Base-by-base conservation (phyloP, 2,888 invertebrate species). In the Colletes collaris region DNA sequence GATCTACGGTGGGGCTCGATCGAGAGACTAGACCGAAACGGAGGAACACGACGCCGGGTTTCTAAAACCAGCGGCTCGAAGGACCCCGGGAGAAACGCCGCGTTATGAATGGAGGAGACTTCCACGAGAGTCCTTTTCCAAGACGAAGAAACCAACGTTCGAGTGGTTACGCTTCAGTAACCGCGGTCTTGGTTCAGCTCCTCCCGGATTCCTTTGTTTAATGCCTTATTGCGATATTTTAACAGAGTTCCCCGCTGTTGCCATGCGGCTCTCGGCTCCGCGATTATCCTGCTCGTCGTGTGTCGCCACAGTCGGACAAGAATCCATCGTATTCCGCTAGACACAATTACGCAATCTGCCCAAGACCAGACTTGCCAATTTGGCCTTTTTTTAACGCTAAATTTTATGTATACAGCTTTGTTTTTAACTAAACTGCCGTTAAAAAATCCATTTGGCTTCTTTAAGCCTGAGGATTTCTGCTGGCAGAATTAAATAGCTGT, bases 151-250 rank as follows among this genome's bases (percentile, higher is more conserved):
- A 86, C 79, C 79, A 60, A 55, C 78, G 59, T 79, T 82, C 75
- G 68, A 70, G 66, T 76, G 70, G 86, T 90, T 84, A 86, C 89
- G 91, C 90, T 89, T 91, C 90, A 92, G 90, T 90, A 89, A 92
- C 88, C 87, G 84, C 86, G 89, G 91, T 91, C 89, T 90, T 91
- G 91, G 83, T 90, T 90, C 90, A 90, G 91, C 88, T 91, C 86
- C 89, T 88, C 87, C 84, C 87, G 89, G 88, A 92, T 91, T 91
- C 91, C 92, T 91, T 92, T 90, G 91, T 91, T 92, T 91, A 91
- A 90, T 90, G 89, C 89, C 90, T 90, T 90, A 90, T 90, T 90
- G 89, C 89, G 89, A 90, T 91, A 91, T 91, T 90, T 90, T 91
- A 88, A 89, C 87, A 86, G 83, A 83, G 83, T 82, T 80, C 86